A percentile compares a stretch with the other conserved stretches of the same genome.
These are phyloP conservation scores for Megaceryle maxima DNA, from an alignment of 2,113 vertebrate species.

Conservation along the genomic window DNA sequence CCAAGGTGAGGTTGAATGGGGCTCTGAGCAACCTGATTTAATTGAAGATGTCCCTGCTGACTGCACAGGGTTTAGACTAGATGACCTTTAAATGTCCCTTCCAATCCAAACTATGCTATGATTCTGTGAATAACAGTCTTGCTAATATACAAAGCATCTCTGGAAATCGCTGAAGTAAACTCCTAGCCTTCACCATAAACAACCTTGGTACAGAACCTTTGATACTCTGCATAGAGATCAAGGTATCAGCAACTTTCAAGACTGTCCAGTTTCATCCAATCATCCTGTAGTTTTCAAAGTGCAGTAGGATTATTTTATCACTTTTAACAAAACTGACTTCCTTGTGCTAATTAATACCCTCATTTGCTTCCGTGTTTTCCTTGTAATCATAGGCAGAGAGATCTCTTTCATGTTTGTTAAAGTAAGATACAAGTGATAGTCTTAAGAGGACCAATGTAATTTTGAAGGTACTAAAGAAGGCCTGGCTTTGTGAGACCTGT, in stretches of 20 bases:
- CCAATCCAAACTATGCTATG: neutral
- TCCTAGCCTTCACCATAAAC: neutral
- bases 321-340: neutral
- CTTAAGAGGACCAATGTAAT: neutral
- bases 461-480: neutral
- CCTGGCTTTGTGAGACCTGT: neutral
- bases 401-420: neutral
- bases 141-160: neutral
- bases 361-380: neutral
- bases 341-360: neutral
- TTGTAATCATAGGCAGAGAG: neutral
- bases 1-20: neutral
- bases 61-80: neutral
- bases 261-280: neutral
- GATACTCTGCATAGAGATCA: neutral
- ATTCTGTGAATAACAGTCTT: neutral
- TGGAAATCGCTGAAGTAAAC: neutral
- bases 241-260: neutral
- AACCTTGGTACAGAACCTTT: neutral
- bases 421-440: neutral
- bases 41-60: neutral
- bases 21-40: neutral
- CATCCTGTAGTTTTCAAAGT: neutral
- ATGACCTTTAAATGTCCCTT: neutral
- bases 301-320: neutral